Percentiles rank a stretch among this genome's conserved stretches.
Conservation (phyloP, 1,140 invertebrate genomes). For the Babylonia areolata region DNA sequence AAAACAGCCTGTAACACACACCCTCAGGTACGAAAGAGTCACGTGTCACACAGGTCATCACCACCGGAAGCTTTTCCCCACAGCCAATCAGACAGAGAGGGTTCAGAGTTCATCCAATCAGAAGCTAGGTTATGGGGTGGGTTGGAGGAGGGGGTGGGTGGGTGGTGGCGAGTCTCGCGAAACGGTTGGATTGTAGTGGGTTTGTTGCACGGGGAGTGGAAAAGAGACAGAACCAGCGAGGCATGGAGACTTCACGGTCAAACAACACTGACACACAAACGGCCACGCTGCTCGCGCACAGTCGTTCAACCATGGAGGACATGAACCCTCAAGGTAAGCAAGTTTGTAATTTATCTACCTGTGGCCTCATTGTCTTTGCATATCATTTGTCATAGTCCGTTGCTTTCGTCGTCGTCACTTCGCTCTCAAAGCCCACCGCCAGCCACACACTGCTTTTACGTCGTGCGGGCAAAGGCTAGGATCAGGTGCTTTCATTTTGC, state of each 20-base stretch:
- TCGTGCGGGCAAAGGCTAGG: not conserved
- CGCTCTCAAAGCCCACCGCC: not conserved
- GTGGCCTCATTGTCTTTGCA: conserved; percentile 11
- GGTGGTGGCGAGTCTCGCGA: not conserved
- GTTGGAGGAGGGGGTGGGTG: not conserved
- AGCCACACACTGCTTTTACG: not conserved
- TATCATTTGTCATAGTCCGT: conserved; percentile 15
- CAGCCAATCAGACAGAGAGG: conserved; percentile 1
- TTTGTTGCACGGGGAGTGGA: not conserved
- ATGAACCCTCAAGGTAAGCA: not conserved
- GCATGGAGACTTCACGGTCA: conserved; percentile 17
- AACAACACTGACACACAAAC: not conserved
- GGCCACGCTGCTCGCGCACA: conserved; percentile 13
- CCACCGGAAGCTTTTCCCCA: conserved; percentile 15
- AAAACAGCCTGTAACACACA: conserved; percentile 16
- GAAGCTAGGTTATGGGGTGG: not conserved
- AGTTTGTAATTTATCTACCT: not conserved
- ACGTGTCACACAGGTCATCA: not conserved
- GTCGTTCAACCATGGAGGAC: conserved; percentile 25
- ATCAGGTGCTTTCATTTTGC: not conserved
- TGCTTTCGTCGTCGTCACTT: conserved; percentile 6
- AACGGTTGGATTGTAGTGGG: not conserved
- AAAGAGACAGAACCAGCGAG: conserved; percentile 1
- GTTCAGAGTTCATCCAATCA: not conserved
- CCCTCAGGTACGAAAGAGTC: not conserved